Evolutionary conservation across 2,888 invertebrate species (phyloP).

Genomic region (Ethmia dodecea): DNA sequence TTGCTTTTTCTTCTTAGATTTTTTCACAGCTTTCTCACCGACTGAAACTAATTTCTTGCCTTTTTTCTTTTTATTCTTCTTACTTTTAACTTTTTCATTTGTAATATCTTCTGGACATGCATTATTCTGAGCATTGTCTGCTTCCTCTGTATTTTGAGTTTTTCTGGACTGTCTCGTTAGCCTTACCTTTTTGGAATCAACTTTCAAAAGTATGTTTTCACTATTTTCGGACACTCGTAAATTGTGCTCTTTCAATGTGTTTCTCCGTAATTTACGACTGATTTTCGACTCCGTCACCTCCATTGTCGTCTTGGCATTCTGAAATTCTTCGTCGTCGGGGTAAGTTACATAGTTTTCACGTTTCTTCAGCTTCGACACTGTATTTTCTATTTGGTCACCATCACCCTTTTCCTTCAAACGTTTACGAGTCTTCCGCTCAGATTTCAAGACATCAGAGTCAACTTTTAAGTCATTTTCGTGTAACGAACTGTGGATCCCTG

Average conservation of each 20-base stretch:
- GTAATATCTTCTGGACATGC: too few species aligned
- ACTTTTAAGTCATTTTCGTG: slow-evolving; percentile 24
- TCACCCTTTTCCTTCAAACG: slow-evolving; percentile 39
- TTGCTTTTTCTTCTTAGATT: neutral
- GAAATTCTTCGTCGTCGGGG: slow-evolving; percentile 46
- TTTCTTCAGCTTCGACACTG: slow-evolving; percentile 33
- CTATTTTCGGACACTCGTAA: neutral
- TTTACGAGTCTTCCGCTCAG: slow-evolving; percentile 43
- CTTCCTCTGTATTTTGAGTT: slow-evolving; percentile 20
- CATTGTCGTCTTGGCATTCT: slow-evolving; percentile 10
- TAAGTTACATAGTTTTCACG: slow-evolving; percentile 52
- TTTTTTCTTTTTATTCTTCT: slow-evolving; percentile 30
- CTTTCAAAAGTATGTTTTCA: neutral
- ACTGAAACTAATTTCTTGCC: slow-evolving; percentile 25
- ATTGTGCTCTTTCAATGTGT: slow-evolving; percentile 43
- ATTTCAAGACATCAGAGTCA: slow-evolving; percentile 27
- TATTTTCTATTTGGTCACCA: slow-evolving; percentile 21
- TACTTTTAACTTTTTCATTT: slow-evolving; percentile 17
- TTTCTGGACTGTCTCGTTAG: slow-evolving; percentile 40
- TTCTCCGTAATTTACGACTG: slow-evolving; percentile 28
- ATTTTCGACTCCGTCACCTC: slow-evolving; percentile 17
- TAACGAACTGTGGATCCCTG: slow-evolving; percentile 49
- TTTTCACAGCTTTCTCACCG: neutral
- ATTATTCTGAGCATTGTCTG: neutral
- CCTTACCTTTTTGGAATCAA: slow-evolving; percentile 24